Base-by-base conservation (phyloP, 2,888 invertebrate genomes). In the Caenorhabditis plicata region DNA sequence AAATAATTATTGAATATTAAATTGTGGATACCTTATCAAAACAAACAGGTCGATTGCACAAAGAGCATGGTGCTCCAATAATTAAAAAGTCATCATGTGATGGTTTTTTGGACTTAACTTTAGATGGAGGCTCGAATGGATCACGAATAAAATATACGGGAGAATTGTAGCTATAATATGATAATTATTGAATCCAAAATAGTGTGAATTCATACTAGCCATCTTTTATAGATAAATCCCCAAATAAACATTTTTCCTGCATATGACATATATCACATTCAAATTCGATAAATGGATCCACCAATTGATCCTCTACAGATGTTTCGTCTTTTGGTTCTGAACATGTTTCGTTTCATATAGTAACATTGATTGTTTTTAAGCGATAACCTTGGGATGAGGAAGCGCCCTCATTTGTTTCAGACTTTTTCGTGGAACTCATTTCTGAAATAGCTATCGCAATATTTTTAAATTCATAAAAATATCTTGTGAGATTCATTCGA, bases 91-190 rank as follows among this genome's bases (percentile, higher is more conserved):
- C 72, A 40, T 64, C 56, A 33, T 66, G 61, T 9, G 48, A 38
- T 25, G 66, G 68, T 23, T 66, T 65, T 15, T 69, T 54, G 22
- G 56, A 55, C 27, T 46, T 46, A 13, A 64, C 63, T 15, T 58
- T 38, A 3, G 61, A 53, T 11, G 64, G 68, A 11, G 69, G 69
- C 19, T 55, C 55, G 60, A 72, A 72, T 4, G 72, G 72, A 49
- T 72, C 72, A 15, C 66, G 47, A 56, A 72, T 69, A 53, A 57
- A 72, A 35, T 57, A 72, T 5, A 72, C 68, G 2, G 67, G 64
- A 13, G 51, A 52, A 7, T 65, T 54, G 47, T 68, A 72, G 13
- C 72, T 72, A 55, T 29, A 68, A 42, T 26, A 19, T 20, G 4
- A n/a, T n/a, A n/a, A n/a, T n/a, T n/a, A n/a, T n/a, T n/a, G n/a